Conservation (phyloP, 2,888 invertebrate species). For the Drosophila mercatorum region DNA sequence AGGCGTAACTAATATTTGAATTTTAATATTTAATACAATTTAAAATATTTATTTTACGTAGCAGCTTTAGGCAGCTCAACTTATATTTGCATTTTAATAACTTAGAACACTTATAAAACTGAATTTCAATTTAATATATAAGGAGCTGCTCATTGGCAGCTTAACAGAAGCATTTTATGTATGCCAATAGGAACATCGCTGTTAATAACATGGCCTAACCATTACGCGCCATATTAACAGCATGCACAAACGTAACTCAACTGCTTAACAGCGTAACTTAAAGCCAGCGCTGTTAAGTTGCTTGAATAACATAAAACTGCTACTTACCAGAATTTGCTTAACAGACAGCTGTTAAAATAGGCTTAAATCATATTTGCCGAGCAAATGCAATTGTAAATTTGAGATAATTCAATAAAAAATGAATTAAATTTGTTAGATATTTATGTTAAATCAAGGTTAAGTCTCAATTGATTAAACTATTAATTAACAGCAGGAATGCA, state of each 20-base stretch:
- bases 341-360: constrained; percentile 1
- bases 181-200: background rate
- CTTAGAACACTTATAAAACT: background rate
- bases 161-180: background rate
- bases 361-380: background rate
- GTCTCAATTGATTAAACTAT: no score
- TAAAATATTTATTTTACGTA: background rate
- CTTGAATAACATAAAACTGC: background rate
- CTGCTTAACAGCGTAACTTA: background rate
- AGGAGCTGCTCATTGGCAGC: background rate
- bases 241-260: no score
- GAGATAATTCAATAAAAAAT: background rate
- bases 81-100: background rate
- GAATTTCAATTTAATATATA: background rate
- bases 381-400: background rate
- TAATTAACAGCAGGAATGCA: background rate
- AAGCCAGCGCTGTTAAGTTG: background rate
- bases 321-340: background rate
- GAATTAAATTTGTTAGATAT: background rate
- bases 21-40: background rate
- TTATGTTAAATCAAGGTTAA: background rate
- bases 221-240: background rate
- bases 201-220: background rate
- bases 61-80: background rate
- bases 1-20: background rate